Percentiles rank a stretch among this genome's conserved stretches.
phyloP scores from a whole-genome alignment of 2,888 invertebrate species.

The Brenthis hecate region DNA sequence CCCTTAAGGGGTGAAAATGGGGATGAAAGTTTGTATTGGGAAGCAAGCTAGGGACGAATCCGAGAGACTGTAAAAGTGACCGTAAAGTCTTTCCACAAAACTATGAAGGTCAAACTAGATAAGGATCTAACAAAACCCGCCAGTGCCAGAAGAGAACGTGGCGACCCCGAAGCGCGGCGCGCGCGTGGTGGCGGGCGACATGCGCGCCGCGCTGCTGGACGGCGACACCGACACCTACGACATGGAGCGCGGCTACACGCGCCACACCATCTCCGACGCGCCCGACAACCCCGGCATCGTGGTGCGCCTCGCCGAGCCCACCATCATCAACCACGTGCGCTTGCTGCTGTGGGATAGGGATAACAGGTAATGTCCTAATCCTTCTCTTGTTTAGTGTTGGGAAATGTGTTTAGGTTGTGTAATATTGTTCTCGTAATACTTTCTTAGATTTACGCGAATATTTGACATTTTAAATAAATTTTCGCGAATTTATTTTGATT shows the following conservation, averaged over 20 bases:
- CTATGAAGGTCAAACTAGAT: too few relatives aligned
- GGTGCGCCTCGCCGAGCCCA: constrained; percentile 90
- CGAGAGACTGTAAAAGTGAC: too few relatives aligned
- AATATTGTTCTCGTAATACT: too few relatives aligned
- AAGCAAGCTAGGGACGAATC: too few relatives aligned
- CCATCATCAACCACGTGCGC: constrained; percentile 96
- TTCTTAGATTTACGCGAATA: too few relatives aligned
- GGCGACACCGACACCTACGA: constrained; percentile 94
- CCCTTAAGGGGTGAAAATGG: too few relatives aligned
- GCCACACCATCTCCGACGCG: constrained; percentile 92
- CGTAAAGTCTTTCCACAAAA: too few relatives aligned
- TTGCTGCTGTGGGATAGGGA: constrained; percentile 98
- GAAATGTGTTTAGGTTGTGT: too few relatives aligned
- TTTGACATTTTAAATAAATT: too few relatives aligned
- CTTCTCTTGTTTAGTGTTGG: not conserved
- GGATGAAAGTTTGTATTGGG: too few relatives aligned
- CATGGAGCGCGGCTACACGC: constrained; percentile 95
- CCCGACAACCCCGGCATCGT: constrained; percentile 88
- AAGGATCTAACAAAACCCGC: too few relatives aligned
- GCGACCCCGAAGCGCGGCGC: constrained; percentile 91
- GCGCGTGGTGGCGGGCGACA: constrained; percentile 94
- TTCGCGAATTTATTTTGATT: too few relatives aligned
- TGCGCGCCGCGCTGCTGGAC: constrained; percentile 93
- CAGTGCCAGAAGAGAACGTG: constrained; percentile 95
- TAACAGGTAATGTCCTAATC: constrained; percentile 78